These are phyloP conservation scores for Eustalomyia histrio DNA, from an alignment of 2,888 invertebrate genomes.

Conservation along the genomic window DNA sequence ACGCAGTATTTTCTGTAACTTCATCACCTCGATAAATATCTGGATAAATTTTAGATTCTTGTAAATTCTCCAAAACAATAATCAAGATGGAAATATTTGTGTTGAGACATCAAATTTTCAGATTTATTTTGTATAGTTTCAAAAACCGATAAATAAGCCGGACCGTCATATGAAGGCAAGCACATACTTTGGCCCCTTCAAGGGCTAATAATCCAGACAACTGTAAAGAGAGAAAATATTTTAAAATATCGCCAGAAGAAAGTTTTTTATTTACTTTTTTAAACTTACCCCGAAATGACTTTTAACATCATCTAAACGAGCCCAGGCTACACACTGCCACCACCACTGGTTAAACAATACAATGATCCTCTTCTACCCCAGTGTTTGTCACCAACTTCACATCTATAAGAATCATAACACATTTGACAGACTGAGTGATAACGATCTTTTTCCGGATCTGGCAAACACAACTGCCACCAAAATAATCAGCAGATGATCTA, in stretches of 20 bases:
- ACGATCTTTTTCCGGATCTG: conserved; percentile 83
- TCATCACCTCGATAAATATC: conserved; percentile 81
- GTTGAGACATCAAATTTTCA: conserved; percentile 72
- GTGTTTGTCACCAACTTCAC: conserved; percentile 86
- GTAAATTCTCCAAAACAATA: conserved; percentile 82
- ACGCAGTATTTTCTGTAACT: too few relatives aligned
- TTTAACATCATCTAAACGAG: conserved; percentile 85
- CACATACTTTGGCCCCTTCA: conserved; percentile 86
- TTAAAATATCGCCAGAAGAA: not conserved
- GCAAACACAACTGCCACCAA: conserved; percentile 90
- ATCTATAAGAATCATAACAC: conserved; percentile 83
- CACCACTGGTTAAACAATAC: conserved; percentile 87
- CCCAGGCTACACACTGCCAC: conserved; percentile 92
- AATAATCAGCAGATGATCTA: conserved; percentile 86
- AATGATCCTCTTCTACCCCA: conserved; percentile 91
- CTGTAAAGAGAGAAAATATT: conserved; percentile 64
- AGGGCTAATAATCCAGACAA: conserved; percentile 79
- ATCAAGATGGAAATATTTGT: too few relatives aligned
- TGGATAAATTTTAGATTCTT: conserved; percentile 76
- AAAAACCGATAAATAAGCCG: conserved; percentile 84
- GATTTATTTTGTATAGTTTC: conserved; percentile 79
- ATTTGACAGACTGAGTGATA: conserved; percentile 87
- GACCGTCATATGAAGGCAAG: conserved; percentile 90
- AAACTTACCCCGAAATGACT: conserved; percentile 84
- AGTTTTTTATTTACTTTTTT: not conserved